Conservation (phyloP, 2,797 vertebrate genomes). For the Chrosomus eos region DNA sequence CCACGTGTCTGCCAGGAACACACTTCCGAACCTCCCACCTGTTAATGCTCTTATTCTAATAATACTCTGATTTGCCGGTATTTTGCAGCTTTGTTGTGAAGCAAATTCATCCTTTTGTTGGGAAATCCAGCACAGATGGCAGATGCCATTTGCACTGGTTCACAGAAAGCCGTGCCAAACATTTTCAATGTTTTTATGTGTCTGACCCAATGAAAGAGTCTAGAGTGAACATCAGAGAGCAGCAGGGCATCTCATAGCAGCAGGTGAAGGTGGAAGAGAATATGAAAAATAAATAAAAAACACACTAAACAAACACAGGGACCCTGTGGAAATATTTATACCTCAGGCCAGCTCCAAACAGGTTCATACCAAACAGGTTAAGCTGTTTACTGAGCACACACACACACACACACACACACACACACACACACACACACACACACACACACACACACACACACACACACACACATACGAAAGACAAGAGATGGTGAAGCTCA, state of each 20-base stretch:
- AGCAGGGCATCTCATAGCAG: neutral
- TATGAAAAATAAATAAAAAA: slow-evolving; percentile 6
- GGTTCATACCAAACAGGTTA: no score
- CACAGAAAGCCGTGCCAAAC: neutral
- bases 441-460: neutral
- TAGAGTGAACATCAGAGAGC: neutral
- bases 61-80: slow-evolving; percentile 19
- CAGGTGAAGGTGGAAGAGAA: neutral
- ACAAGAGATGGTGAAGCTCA: slow-evolving; percentile 6
- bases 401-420: neutral
- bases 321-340: slow-evolving; percentile 31
- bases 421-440: neutral
- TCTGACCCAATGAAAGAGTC: neutral
- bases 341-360: neutral
- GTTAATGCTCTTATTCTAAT: slow-evolving; percentile 24
- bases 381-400: slow-evolving; percentile 18
- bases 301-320: neutral
- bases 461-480: neutral
- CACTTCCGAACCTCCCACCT: neutral
- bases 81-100: slow-evolving; percentile 16
- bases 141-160: neutral
- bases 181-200: neutral
- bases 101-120: slow-evolving; percentile 33
- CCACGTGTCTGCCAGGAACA: slow-evolving; percentile 3
- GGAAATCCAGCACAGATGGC: slow-evolving; percentile 20